phyloP scores from a whole-genome alignment of 2,113 vertebrate genomes.

The Toxostoma redivivum region DNA sequence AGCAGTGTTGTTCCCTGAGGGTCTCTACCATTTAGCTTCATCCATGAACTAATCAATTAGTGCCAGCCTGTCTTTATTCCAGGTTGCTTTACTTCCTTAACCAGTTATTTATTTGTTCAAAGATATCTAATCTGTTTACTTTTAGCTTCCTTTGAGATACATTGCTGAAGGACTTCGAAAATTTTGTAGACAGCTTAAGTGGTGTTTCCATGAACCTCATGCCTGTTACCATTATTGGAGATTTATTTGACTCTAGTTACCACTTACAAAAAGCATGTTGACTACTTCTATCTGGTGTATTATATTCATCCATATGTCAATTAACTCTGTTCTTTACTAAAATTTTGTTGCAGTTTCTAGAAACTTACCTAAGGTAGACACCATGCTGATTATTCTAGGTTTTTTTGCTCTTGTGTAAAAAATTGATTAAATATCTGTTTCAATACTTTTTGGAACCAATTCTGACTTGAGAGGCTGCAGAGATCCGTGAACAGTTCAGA shows the following conservation, averaged over 20 bases:
- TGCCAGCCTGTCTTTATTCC: background rate
- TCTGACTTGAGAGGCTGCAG: background rate
- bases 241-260: background rate
- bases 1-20: background rate
- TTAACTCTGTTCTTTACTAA: background rate
- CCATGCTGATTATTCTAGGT: background rate
- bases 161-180: background rate
- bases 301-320: rapidly evolving
- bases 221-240: background rate
- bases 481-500: background rate
- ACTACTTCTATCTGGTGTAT: background rate
- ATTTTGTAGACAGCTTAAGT: background rate
- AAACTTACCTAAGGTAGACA: background rate
- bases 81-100: background rate
- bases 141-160: background rate
- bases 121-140: background rate
- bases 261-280: background rate
- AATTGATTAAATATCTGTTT: background rate
- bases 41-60: background rate
- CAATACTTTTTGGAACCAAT: background rate
- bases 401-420: background rate
- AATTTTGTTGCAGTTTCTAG: background rate
- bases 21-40: background rate
- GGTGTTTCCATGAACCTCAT: background rate
- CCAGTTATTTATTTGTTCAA: background rate